Conservation (phyloP, 2,888 invertebrate species). For the Sepioteuthis lessoniana region DNA sequence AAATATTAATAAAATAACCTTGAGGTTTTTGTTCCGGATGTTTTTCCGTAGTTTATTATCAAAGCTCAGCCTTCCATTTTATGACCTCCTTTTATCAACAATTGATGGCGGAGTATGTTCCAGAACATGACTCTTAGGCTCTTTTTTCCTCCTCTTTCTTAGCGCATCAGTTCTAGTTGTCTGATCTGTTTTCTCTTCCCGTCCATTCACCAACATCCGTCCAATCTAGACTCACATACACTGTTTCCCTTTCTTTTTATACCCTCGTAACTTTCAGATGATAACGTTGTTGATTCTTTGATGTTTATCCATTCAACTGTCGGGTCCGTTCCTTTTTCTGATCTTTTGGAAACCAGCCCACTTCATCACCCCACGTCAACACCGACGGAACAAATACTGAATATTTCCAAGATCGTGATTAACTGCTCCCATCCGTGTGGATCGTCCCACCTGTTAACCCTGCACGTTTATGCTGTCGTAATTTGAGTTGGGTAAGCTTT, state of each 20-base stretch:
- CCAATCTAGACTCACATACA: neutral
- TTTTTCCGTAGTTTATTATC: too few relatives aligned
- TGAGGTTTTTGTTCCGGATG: too few relatives aligned
- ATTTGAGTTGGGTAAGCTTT: neutral
- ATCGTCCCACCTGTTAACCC: slow-evolving; percentile 14
- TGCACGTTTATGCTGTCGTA: neutral
- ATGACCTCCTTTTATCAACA: neutral
- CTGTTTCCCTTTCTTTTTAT: neutral
- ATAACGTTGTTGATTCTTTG: neutral
- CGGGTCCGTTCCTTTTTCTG: neutral
- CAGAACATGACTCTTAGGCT: neutral
- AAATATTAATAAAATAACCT: too few relatives aligned
- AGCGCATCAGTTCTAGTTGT: neutral
- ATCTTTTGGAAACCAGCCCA: neutral
- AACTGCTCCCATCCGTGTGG: neutral
- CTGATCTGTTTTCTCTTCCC: neutral
- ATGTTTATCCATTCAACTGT: slow-evolving; percentile 13
- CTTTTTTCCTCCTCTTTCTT: neutral
- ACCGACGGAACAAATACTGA: neutral
- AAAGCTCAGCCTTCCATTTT: too few relatives aligned
- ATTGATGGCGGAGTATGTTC: neutral
- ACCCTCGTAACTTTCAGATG: neutral
- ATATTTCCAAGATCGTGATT: neutral
- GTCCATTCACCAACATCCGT: neutral
- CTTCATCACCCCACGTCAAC: neutral